Conservation (phyloP, 2,797 vertebrate species). For the Rachycentron canadum region DNA sequence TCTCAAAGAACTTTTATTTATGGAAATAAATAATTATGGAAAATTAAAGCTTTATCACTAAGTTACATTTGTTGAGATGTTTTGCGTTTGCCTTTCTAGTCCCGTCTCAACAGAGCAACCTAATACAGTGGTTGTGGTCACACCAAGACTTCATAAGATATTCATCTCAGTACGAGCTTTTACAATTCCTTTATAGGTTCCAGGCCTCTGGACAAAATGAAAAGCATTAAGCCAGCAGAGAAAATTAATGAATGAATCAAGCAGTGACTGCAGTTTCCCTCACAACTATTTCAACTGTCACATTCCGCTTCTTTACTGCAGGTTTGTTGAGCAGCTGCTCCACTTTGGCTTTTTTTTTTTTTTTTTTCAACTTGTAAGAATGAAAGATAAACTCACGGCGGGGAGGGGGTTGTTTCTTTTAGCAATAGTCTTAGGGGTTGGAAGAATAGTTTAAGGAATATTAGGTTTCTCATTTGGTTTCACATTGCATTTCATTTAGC, state of each 20-base stretch:
- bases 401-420: background rate
- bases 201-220: constrained; percentile 20
- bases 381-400: constrained; percentile 11
- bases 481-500: constrained; percentile 54
- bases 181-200: constrained; percentile 17
- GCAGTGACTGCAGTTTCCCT: background rate
- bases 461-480: constrained; percentile 53
- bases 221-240: constrained; percentile 25
- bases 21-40: no score
- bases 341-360: constrained; percentile 14
- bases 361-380: constrained; percentile 4
- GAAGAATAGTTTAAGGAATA: constrained; percentile 18
- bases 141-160: background rate
- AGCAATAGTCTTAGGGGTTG: constrained; percentile 9
- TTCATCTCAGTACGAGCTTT: background rate
- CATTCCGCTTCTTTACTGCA: constrained; percentile 5
- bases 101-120: constrained; percentile 1
- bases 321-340: constrained; percentile 18
- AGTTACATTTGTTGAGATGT: no score
- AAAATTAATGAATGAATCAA: constrained; percentile 26
- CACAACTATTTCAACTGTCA: constrained; percentile 2
- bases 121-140: background rate
- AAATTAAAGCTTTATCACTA: background rate
- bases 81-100: constrained; percentile 11
- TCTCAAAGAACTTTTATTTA: background rate